Evolutionary conservation across 2,888 invertebrate genomes (phyloP), one percentile per base, ranked within the genome.

Genomic region (Agrochola macilenta): DNA sequence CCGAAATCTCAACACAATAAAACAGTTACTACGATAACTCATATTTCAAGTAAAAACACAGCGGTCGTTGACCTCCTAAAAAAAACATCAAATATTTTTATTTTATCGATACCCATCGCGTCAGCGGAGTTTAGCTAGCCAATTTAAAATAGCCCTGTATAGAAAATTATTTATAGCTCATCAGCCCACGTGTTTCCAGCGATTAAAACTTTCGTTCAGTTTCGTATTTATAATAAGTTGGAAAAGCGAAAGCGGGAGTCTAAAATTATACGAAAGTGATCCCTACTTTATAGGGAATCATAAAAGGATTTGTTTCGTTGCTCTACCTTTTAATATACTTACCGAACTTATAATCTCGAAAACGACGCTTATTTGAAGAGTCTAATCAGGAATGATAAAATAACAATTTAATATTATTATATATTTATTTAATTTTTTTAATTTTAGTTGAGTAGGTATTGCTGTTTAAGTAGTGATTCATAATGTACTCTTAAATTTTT

Each of bases 151-250:
- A n/a, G 5, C 57, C 26, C n/a, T 26, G 0, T 20, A 46, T 17
- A 12, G 20, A 66, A 60, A 63, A 63, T 57, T 20, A 57, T 63
- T 2, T 64, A 43, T n/a, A 9, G 46, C n/a, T 49, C 12, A 30
- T 64, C 64, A 64, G 4, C 57, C 60, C 39, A 66, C 69, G 57
- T 70, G 58, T 68, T 73, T 74, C 30, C 61, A 77, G 74, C 26
- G 77, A 85, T 74, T 74, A 63, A 35, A 85, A 83, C 69, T 81
- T 84, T 43, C 30, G 58, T 69, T 43, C 65, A 77, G 78, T 78
- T 85, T 78, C 43, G 72, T 85, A 69, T 81, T 85, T 70, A 66
- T 85, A 85, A 81, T 70, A 65, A 81, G 61, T 75, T 83, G 12
- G 30, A 30, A 54, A 65, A 72, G 64, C 52, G 58, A 65, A 75